Conservation (phyloP, 2,888 invertebrate genomes). For the Dynastes hyllus region DNA sequence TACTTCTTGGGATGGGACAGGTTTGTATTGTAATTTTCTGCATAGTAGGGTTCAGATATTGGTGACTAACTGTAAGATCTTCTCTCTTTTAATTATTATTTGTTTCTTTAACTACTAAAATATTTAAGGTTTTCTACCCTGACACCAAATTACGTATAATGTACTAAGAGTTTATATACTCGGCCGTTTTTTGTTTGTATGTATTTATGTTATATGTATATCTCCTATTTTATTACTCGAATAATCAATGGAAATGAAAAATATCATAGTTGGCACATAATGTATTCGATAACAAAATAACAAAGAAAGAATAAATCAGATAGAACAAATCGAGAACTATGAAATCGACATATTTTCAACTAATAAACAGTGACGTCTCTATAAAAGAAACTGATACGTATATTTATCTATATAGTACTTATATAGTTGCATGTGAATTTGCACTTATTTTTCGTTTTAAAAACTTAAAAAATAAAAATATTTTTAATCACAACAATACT, state of each 20-base stretch:
- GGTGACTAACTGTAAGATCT: slow-evolving; percentile 39
- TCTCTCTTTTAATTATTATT: slow-evolving; percentile 46
- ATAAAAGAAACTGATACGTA: slow-evolving; percentile 39
- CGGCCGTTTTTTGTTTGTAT: slow-evolving; percentile 67
- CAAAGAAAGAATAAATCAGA: slow-evolving; percentile 46
- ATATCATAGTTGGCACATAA: slow-evolving; percentile 53
- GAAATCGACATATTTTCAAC: slow-evolving; percentile 46
- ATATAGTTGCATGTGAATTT: slow-evolving; percentile 54
- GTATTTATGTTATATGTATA: slow-evolving; percentile 36
- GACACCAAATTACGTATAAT: slow-evolving; percentile 93
- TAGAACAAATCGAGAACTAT: slow-evolving; percentile 54
- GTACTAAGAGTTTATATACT: slow-evolving; percentile 78
- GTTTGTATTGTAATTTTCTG: slow-evolving; percentile 51
- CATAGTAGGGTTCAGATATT: slow-evolving; percentile 15
- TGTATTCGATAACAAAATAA: slow-evolving; percentile 50
- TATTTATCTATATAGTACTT: slow-evolving; percentile 29
- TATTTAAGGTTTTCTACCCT: slow-evolving; percentile 78
- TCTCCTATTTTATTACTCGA: slow-evolving; percentile 50
- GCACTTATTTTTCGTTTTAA: slow-evolving; percentile 56
- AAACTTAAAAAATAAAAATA: slow-evolving; percentile 64
- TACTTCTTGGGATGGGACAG: slow-evolving; percentile 36
- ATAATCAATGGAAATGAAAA: slow-evolving; percentile 46
- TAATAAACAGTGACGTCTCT: slow-evolving; percentile 55
- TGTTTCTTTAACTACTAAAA: slow-evolving; percentile 62
- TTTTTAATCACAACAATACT: slow-evolving; percentile 68